Conservation (phyloP, 2,797 vertebrate genomes). For the Lacerta bilineata region DNA sequence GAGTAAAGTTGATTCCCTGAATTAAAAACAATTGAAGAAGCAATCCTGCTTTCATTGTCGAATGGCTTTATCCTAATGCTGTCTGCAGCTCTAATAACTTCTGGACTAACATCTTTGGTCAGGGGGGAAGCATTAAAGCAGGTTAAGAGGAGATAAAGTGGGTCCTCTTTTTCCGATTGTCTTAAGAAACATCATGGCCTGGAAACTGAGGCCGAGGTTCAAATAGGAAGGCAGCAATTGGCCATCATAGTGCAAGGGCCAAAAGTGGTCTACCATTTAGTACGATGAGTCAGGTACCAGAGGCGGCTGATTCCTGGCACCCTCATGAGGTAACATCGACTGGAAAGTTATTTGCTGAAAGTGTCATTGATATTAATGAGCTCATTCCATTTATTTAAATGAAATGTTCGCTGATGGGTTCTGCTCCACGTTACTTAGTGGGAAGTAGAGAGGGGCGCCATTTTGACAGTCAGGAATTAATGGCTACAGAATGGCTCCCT, state of each 20-base stretch:
- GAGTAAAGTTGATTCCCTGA: constrained; percentile 10
- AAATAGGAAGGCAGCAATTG: not conserved
- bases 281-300: not conserved
- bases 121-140: not conserved
- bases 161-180: constrained; percentile 25
- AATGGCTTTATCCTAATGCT: constrained; percentile 38
- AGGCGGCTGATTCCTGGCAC: not conserved
- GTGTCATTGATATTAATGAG: not conserved
- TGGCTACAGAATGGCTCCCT: not conserved
- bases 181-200: constrained; percentile 20
- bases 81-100: constrained; percentile 7
- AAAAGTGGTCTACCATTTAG: not conserved
- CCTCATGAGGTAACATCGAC: not conserved
- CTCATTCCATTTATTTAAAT: constrained; percentile 16
- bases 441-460: not conserved
- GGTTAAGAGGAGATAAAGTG: not conserved
- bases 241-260: not conserved
- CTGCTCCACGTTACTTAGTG: not conserved
- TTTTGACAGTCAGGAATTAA: not conserved
- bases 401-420: not conserved
- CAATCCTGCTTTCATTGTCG: constrained; percentile 13
- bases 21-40: constrained; percentile 23
- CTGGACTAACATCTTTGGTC: constrained; percentile 25
- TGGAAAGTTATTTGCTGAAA: not conserved
- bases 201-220: not conserved